A percentile compares a stretch with the other conserved stretches of the same genome.
phyloP scores from a whole-genome alignment of 1,140 invertebrate species.

The Chironomus tepperi region DNA sequence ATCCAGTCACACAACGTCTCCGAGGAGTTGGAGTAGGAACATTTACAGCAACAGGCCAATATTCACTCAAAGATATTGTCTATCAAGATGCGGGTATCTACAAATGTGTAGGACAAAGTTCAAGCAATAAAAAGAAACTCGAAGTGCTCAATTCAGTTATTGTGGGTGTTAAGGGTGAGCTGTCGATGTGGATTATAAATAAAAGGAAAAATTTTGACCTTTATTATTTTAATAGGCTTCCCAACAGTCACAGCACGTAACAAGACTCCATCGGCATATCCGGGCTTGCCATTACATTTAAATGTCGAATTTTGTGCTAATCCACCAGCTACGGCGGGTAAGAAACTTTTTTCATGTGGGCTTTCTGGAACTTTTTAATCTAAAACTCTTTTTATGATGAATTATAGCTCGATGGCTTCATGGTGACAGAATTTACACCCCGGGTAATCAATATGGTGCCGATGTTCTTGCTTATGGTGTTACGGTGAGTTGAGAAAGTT shows the following conservation, averaged over 20 bases:
- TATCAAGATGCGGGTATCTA: conserved; percentile 71
- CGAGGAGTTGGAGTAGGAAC: conserved; percentile 50
- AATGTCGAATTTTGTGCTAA: conserved; percentile 49
- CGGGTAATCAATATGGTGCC: conserved; percentile 39
- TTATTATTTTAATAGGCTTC: conserved; percentile 36
- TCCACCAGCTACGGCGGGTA: conserved; percentile 38
- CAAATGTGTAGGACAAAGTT: conserved; percentile 56
- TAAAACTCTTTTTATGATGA: background rate
- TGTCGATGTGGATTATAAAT: background rate
- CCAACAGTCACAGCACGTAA: conserved; percentile 43
- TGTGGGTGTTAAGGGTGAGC: conserved; percentile 43
- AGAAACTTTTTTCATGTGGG: background rate
- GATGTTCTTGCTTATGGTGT: conserved; percentile 39
- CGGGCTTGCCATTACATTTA: conserved; percentile 44
- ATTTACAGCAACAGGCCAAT: conserved; percentile 48
- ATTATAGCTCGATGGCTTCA: conserved; percentile 37
- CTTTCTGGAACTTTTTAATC: background rate
- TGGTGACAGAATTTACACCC: conserved; percentile 39
- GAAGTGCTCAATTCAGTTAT: conserved; percentile 43
- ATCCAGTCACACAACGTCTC: conserved; percentile 47
- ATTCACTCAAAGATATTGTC: conserved; percentile 56
- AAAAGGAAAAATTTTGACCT: background rate
- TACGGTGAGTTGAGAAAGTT: conserved; percentile 31
- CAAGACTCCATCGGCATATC: conserved; percentile 44
- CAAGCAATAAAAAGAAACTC: conserved; percentile 43